These are phyloP conservation scores for Tretioscincus oriximinensis DNA, from an alignment of 2,113 vertebrate genomes.

Conservation along the genomic window DNA sequence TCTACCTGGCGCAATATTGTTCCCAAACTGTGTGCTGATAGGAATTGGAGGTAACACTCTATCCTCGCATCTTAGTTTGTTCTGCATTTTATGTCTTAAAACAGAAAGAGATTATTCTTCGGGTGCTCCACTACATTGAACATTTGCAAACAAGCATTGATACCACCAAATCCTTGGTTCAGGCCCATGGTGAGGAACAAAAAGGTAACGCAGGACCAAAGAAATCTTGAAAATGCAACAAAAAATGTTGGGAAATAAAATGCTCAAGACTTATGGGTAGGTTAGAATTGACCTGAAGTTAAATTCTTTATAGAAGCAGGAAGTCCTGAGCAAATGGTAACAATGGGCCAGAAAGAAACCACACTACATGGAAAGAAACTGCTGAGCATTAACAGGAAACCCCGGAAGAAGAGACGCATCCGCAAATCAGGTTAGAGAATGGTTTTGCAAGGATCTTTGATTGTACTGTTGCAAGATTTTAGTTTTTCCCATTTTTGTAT, in stretches of 20 bases:
- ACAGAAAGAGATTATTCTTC: slow-evolving; percentile 64
- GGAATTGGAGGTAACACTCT: neutral
- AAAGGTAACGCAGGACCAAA: slow-evolving; percentile 1
- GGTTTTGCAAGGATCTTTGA: neutral
- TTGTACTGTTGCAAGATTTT: neutral
- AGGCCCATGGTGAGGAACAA: neutral
- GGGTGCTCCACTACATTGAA: slow-evolving; percentile 58
- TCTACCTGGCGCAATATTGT: no score
- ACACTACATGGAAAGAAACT: slow-evolving; percentile 21
- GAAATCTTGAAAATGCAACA: neutral
- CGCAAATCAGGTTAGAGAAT: slow-evolving; percentile 34
- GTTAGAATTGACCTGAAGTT: neutral
- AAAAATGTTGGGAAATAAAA: neutral
- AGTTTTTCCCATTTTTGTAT: neutral
- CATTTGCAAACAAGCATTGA: slow-evolving; percentile 56
- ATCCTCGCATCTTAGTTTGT: neutral
- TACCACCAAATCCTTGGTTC: slow-evolving; percentile 44
- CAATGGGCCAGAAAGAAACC: neutral
- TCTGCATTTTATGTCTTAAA: slow-evolving; percentile 16
- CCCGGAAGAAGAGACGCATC: slow-evolving; percentile 43
- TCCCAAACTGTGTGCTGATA: neutral
- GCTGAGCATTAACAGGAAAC: slow-evolving; percentile 30
- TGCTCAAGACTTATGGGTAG: neutral
- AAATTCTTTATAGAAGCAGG: slow-evolving; percentile 21
- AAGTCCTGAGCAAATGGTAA: neutral